These are phyloP conservation scores for Dendronephthya gigantea DNA, from an alignment of 64 coral and sea anemone species.

Conservation along the genomic window DNA sequence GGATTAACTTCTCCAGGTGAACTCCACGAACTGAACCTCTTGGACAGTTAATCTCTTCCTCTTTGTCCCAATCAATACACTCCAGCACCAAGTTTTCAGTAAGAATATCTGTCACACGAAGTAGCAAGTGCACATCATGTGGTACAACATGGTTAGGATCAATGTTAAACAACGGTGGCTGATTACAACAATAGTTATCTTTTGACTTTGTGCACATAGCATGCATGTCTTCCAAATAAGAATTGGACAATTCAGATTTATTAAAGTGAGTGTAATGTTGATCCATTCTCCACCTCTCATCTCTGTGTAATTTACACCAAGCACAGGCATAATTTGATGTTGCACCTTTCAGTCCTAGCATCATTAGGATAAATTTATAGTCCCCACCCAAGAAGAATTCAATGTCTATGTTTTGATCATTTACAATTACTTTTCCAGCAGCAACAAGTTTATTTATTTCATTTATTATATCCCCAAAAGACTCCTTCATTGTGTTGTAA, in stretches of 20 bases:
- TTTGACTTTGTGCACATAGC: background rate
- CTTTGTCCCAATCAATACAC: slow-evolving; percentile 19
- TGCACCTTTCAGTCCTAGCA: slow-evolving; percentile 31
- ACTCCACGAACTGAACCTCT: background rate
- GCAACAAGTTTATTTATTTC: background rate
- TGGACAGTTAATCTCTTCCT: slow-evolving; percentile 18
- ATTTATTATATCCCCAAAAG: background rate
- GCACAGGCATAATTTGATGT: slow-evolving; percentile 32
- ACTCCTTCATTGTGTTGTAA: background rate
- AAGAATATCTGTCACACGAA: slow-evolving; percentile 23
- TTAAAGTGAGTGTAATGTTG: background rate
- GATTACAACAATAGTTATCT: background rate
- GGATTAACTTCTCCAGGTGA: background rate
- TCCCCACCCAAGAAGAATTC: background rate
- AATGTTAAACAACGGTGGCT: slow-evolving; percentile 30
- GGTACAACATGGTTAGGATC: slow-evolving; percentile 14
- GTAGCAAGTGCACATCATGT: slow-evolving; percentile 41
- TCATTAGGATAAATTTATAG: slow-evolving; percentile 36
- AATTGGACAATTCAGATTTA: background rate
- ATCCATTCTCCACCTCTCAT: background rate
- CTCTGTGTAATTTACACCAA: slow-evolving; percentile 42
- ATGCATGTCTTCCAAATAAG: slow-evolving; percentile 13
- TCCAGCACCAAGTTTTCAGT: slow-evolving; percentile 27
- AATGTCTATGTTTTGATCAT: background rate
- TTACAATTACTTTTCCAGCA: background rate